Base-by-base conservation (phyloP, 2,113 vertebrate genomes). In the Cettia cetti region DNA sequence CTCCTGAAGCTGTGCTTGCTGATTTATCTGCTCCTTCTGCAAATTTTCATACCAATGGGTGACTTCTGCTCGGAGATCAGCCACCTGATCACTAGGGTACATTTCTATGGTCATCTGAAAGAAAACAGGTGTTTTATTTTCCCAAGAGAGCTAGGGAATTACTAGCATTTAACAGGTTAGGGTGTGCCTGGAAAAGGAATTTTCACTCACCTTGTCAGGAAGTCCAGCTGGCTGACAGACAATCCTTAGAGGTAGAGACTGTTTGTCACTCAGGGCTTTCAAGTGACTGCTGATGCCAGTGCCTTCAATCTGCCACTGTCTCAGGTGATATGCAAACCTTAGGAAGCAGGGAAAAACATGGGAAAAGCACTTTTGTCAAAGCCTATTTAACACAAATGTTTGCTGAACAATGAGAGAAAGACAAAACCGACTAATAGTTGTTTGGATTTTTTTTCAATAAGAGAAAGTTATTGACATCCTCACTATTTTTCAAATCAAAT, bases 71-170 rank as follows among this genome's bases (percentile, higher is more conserved):
- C 99, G 98, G 83, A 99, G 98, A 97, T 99, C 99, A 3, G 99
- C 99, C 79, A 99, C 99, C 97, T 99, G 99, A 96, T 99, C 99
- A 54, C 99, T 99, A 16, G 99, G 99, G 92, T 99, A 99, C 99
- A 99, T 99, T 98, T 99, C 99, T 88, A 99, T 99, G 53, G 99
- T 99, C 99, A 99, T 99, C 99, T 99, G 97, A 95, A 97, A 98
- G 64, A 86, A 57, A 96, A 91, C 10, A 90, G 9, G 35, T 11
- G 85, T 4, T 90, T 81, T 39, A 14, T 88, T 96, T 95, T 91
- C 90, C 72, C 85, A 84, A 71, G 91, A 12, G 44, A 47, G 50
- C 33, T 40, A 22, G 23, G 37, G 33, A n/a, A 40, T 40, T 23
- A 12, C 4, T 6, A 44, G 63, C 39, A 86, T 26, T 49, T 52